Conservation (phyloP, 2,888 invertebrate species). For the Phalera bucephala region DNA sequence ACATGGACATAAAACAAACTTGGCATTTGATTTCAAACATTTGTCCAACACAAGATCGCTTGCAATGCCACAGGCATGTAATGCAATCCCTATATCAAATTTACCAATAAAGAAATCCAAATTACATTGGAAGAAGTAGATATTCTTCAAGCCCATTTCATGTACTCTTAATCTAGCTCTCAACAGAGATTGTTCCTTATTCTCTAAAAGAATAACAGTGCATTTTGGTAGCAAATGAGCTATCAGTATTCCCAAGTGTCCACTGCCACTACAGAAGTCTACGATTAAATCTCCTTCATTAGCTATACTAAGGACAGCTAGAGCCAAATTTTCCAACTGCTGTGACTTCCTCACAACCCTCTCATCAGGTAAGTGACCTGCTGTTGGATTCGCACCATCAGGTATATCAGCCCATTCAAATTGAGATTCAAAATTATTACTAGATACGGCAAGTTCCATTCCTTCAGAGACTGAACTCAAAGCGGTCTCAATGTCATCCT, state of each 20-base stretch:
- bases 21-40: slow-evolving; percentile 89
- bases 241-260: slow-evolving; percentile 94
- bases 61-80: slow-evolving; percentile 97
- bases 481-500: slow-evolving; percentile 87
- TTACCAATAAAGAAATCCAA: slow-evolving; percentile 92
- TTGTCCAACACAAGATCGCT: slow-evolving; percentile 95
- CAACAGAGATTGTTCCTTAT: slow-evolving; percentile 93
- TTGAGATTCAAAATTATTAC: slow-evolving; percentile 42
- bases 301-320: slow-evolving; percentile 89
- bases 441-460: slow-evolving; percentile 62
- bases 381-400: slow-evolving; percentile 88
- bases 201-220: slow-evolving; percentile 92
- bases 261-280: slow-evolving; percentile 97
- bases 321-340: slow-evolving; percentile 92
- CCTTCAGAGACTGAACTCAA: slow-evolving; percentile 65
- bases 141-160: slow-evolving; percentile 87
- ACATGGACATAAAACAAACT: slow-evolving; percentile 96
- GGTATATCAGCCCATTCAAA: slow-evolving; percentile 90
- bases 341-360: slow-evolving; percentile 91
- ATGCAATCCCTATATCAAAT: slow-evolving; percentile 93
- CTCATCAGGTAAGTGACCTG: slow-evolving; percentile 89
- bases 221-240: slow-evolving; percentile 91
- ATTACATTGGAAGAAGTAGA: slow-evolving; percentile 93
- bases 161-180: slow-evolving; percentile 88
- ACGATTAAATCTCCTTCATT: slow-evolving; percentile 88